Base-by-base conservation (phyloP, 2,113 vertebrate species). In the Scomber scombrus region DNA sequence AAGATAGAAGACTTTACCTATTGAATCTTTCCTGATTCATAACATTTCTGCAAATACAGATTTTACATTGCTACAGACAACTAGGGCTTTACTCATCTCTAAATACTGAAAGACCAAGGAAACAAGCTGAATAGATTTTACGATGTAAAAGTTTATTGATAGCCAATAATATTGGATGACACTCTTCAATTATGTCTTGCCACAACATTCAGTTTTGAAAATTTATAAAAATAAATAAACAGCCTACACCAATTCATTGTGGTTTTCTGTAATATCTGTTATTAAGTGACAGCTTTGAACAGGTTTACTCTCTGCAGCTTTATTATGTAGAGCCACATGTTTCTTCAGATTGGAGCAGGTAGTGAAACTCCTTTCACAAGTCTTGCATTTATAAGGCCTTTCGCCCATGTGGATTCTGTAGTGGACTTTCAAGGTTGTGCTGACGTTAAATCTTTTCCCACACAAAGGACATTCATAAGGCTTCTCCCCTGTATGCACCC, bases 401-500 rank as follows among this genome's bases (percentile, higher is more conserved):
- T 74, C 58, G 3, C 71, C 71, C 3, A 49, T 74, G 31, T 74
- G 71, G 31, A 21, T 62, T 62, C 71, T 63, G 58, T 54, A 26
- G 49, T 74, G 71, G n/a, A 74, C 31, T 13, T 52, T 64, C 29
- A 74, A 40, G 0, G 49, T 43, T 18, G 58, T 63, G 49, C 49
- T 63, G 34, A 45, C 60, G 5, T 51, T 51, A 46, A 64, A 74
- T n/a, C 71, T 74, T 26, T 74, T 74, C 5, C 71, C 71, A 40
- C 60, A 74, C 8, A 43, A 3, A 18, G 2, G 11, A 51, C 71
- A 74, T 49, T 64, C 58, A 21, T 74, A 63, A 45, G 71, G 71
- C 31, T 52, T 74, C 47, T 74, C 71, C 19, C 71, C 58, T 1
- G 66, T 69, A 13, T 69, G 66, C 49, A 54, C 65, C 2, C 65